Base-by-base conservation (phyloP, 2,113 vertebrate genomes). In the Ciconia boyciana region DNA sequence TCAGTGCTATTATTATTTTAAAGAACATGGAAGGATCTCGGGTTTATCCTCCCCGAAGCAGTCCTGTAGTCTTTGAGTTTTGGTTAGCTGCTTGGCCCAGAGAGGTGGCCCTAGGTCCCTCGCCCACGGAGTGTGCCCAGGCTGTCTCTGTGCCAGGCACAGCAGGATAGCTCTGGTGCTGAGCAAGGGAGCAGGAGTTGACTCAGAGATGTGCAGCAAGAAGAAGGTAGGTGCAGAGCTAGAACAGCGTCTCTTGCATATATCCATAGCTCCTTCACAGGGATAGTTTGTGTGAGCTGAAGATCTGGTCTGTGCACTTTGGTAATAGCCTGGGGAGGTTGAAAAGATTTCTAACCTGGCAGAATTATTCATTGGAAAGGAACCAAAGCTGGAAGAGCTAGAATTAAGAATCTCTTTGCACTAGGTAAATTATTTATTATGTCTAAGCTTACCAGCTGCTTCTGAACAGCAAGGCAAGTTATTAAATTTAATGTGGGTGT, bases 281-380 rank as follows among this genome's bases (percentile, higher is more conserved):
- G 20, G 52, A 11, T 24, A n/a, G 18, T 41, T 80, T 83, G 36
- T 17, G 5, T 11, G 43, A 94, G 85, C 62, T 88, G 87, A 62
- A 90, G 71, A 74, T 88, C 49, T 88, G n/a, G 78, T 92, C 64
- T 80, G 62, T 83, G 82, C 36, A 5, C 78, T 87, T 90, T 2
- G 29, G 11, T 77, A 81, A 39, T 81, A 83, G 62, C 71, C 71
- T 90, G 46, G 20, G 58, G 62, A 80, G 66, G 46, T 7, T 62
- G 62, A 79, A 94, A 72, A 62, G 81, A 51, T 88, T 94, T 95
- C 55, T 95, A 6, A 94, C 31, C 62, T 91, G 55, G 10, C 75
- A 79, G 89, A 94, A 89, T 94, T 91, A 79, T 39, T 91, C 89
- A 79, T 49, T 94, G 20, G 34, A 91, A 93, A 66, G 70, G 70